Percentiles rank a stretch among this genome's conserved stretches.
phyloP scores from a whole-genome alignment of 1,140 invertebrate genomes.

The Periplaneta americana region DNA sequence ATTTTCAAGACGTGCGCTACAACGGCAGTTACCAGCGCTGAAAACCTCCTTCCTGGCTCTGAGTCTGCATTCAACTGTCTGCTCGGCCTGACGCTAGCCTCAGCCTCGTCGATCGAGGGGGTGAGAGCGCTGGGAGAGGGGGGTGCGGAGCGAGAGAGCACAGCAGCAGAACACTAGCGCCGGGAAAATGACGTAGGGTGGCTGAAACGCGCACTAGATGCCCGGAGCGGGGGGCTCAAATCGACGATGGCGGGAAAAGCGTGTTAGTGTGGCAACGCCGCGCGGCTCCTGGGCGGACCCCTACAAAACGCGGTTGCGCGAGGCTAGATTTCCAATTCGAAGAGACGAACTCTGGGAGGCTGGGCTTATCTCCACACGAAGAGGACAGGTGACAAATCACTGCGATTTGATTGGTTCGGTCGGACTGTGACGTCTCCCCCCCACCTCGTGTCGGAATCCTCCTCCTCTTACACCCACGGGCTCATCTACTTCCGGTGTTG shows the following conservation, averaged over 20 bases:
- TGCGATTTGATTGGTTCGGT: constrained; percentile 16
- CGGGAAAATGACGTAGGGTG: background rate
- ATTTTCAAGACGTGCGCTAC: background rate
- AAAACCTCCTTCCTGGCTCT: background rate
- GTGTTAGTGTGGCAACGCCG: background rate
- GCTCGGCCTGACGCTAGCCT: constrained; percentile 5
- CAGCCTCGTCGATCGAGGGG: background rate
- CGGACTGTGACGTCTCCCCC: constrained; percentile 8
- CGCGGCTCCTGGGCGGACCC: background rate
- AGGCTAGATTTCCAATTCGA: constrained; percentile 5
- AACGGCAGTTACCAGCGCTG: background rate
- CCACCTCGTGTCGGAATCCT: background rate
- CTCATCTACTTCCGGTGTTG: background rate
- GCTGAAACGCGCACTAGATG: background rate
- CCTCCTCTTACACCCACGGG: background rate
- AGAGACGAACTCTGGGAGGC: constrained; percentile 3
- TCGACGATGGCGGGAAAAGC: background rate
- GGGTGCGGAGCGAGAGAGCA: background rate
- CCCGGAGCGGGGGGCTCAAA: background rate
- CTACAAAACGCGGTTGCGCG: constrained; percentile 9
- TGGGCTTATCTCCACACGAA: background rate
- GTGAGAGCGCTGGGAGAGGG: background rate
- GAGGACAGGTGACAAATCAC: constrained; percentile 20
- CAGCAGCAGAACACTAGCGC: background rate
- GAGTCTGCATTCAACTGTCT: constrained; percentile 1